These are phyloP conservation scores for Merodon equestris DNA, from an alignment of 2,888 invertebrate species.

Conservation along the genomic window DNA sequence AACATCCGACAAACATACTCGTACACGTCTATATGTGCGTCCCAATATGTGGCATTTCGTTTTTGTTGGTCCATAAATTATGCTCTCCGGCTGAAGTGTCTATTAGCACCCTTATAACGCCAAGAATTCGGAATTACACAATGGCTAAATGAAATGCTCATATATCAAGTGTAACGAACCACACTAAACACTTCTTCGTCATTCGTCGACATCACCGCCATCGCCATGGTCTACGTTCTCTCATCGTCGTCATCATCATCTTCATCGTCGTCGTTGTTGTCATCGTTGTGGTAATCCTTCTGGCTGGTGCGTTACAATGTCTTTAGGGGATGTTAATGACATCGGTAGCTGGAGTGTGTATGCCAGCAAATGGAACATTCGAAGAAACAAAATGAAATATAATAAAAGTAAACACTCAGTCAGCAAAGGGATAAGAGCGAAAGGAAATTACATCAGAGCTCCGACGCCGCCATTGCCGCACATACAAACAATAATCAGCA, in stretches of 20 bases:
- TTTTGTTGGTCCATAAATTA: conserved; percentile 58
- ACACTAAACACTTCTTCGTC: conserved; percentile 70
- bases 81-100: conserved; percentile 72
- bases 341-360: conserved; percentile 50
- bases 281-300: background rate
- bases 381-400: conserved; percentile 4
- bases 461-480: background rate
- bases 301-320: conserved; percentile 37
- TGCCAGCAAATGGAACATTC: background rate
- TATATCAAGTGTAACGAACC: conserved; percentile 72
- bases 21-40: background rate
- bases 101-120: conserved; percentile 77
- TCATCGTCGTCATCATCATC: too few relatives aligned
- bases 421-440: conserved; percentile 49
- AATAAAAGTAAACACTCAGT: conserved; percentile 55
- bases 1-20: too few relatives aligned
- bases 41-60: conserved; percentile 10
- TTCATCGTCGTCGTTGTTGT: conserved; percentile 32
- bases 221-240: too few relatives aligned
- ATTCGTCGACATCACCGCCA: too few relatives aligned
- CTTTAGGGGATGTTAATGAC: conserved; percentile 66
- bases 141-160: conserved; percentile 71
- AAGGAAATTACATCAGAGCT: conserved; percentile 59
- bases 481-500: background rate
- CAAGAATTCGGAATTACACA: conserved; percentile 72